Evolutionary conservation across 2,888 invertebrate genomes (phyloP).

Genomic region (Tipula unca): DNA sequence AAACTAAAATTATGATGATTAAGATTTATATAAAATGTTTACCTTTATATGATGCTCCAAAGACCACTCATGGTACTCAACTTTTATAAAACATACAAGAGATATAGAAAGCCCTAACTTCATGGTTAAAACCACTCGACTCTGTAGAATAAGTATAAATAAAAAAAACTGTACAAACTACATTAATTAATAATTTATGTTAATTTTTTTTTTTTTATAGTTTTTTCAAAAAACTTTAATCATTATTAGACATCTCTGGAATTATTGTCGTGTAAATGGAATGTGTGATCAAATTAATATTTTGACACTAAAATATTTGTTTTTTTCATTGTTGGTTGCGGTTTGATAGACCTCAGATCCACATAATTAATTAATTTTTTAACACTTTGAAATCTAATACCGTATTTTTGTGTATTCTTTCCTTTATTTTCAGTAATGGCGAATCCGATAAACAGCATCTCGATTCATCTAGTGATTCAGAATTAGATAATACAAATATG

Average conservation of each 20-base stretch:
- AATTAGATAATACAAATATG: constrained; percentile 40
- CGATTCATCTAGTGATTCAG: constrained; percentile 44
- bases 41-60: not conserved
- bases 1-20: not conserved
- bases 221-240: not conserved
- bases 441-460: constrained; percentile 43
- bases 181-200: constrained; percentile 14
- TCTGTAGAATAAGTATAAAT: not conserved
- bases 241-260: not conserved
- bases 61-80: not conserved
- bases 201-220: not conserved
- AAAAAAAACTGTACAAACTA: not conserved
- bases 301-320: not conserved
- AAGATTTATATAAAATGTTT: not conserved
- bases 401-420: not conserved
- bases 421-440: constrained; percentile 32
- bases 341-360: not conserved
- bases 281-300: not conserved
- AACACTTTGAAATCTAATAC: not conserved
- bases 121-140: not conserved
- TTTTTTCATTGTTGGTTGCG: not conserved
- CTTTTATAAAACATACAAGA: not conserved
- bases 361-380: not conserved
- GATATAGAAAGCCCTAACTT: not conserved
- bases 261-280: not conserved